Conservation (phyloP, 2,797 vertebrate genomes). For the Danio kyathit region DNA sequence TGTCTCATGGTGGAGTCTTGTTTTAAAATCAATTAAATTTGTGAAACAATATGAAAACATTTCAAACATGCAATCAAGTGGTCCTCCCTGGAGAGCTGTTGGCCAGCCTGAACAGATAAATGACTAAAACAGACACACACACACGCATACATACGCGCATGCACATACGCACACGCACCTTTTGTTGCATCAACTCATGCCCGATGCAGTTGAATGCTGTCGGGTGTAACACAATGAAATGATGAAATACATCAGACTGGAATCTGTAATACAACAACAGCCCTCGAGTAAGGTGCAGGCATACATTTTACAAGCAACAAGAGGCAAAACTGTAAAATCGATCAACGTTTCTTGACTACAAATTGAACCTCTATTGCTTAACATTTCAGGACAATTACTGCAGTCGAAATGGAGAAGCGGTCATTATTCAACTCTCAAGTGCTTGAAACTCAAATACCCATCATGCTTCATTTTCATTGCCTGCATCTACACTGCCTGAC, state of each 20-base stretch:
- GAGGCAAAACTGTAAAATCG: conserved; percentile 18
- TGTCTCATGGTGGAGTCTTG: neutral
- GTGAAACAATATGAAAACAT: neutral
- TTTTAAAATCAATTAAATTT: neutral
- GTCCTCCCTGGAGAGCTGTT: neutral
- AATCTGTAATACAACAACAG: conserved; percentile 11
- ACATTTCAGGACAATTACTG: conserved; percentile 12
- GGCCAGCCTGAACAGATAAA: conserved; percentile 1
- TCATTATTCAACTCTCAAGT: conserved; percentile 1
- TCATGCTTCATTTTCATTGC: conserved; percentile 1
- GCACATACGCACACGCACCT: neutral
- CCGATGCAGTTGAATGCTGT: neutral
- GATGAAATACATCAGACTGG: conserved; percentile 19
- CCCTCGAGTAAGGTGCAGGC: neutral
- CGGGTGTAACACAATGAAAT: conserved; percentile 5
- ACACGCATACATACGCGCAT: neutral
- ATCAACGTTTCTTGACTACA: neutral
- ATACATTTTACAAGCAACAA: conserved; percentile 9
- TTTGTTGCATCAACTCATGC: neutral
- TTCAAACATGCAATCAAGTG: neutral
- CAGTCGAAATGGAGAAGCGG: neutral
- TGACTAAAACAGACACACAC: conserved; percentile 46
- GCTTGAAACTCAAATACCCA: conserved; percentile 12
- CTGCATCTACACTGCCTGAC: neutral
- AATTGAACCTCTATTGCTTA: conserved; percentile 8